phyloP scores from a whole-genome alignment of 2,113 vertebrate genomes.

The Noctilio leporinus region DNA sequence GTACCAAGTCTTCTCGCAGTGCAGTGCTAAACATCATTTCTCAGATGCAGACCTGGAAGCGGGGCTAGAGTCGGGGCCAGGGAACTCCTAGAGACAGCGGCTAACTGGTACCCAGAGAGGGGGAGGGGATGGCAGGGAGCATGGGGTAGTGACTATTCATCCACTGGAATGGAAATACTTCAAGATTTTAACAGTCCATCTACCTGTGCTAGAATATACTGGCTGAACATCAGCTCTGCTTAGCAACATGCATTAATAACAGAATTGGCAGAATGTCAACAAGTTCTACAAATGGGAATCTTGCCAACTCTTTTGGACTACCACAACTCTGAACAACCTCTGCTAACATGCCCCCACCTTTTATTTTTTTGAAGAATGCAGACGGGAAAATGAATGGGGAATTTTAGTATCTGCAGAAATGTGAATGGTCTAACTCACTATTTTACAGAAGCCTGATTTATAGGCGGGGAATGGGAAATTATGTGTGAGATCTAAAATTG shows the following conservation, averaged over 20 bases:
- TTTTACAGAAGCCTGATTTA: slow-evolving; percentile 70
- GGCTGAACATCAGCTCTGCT: neutral
- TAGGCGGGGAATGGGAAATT: slow-evolving; percentile 61
- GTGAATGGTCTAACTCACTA: slow-evolving; percentile 68
- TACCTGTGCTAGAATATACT: neutral
- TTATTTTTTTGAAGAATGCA: slow-evolving; percentile 58
- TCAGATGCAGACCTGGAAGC: neutral
- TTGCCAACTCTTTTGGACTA: slow-evolving; percentile 42
- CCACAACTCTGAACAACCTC: slow-evolving; percentile 43
- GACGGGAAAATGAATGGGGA: slow-evolving; percentile 62
- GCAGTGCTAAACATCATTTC: neutral
- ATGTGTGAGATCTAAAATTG: slow-evolving; percentile 68
- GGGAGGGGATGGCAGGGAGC: neutral
- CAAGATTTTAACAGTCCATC: neutral
- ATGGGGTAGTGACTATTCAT: neutral
- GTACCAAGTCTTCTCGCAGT: no score
- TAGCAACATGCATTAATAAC: slow-evolving; percentile 41
- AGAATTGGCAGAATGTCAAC: slow-evolving; percentile 56
- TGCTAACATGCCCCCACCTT: slow-evolving; percentile 36
- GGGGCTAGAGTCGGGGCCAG: neutral
- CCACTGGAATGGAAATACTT: neutral
- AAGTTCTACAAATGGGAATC: slow-evolving; percentile 25
- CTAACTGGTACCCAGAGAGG: neutral
- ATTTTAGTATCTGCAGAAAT: slow-evolving; percentile 71
- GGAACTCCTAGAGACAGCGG: accelerated